Base-by-base conservation (phyloP, 2,888 invertebrate genomes). In the Cephus nigrinus region DNA sequence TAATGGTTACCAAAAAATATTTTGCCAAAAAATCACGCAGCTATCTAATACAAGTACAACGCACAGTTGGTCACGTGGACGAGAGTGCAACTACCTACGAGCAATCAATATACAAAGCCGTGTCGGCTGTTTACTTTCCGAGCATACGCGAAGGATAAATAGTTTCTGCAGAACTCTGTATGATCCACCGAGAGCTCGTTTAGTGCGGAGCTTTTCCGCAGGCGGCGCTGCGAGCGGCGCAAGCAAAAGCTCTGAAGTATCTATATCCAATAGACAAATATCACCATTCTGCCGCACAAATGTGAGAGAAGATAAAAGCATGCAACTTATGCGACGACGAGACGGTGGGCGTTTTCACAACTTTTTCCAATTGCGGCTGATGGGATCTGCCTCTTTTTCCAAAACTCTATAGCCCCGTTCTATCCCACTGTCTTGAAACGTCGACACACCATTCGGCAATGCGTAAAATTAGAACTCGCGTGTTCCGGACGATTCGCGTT, bases 381-480 rank as follows among this genome's bases (percentile, higher is more conserved):
- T 79, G 81, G 78, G 11, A 11, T 71, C 71, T 71, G 15, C 15
- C 71, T 33, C 2, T 2, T 23, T 55, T 55, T 23, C 55, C 23
- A 55, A 55, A 55, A 55, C 23, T 23, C 1, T 23, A 23, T 55
- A 55, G 23, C 23, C 9, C 55, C 23, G 23, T 55, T 55, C 23
- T 23, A 55, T 31, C 2, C 40, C 23, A 55, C 23, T 9, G 55
- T 55, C 55, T 23, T 9, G 23, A 55, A 55, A 55, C 55, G 55
- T 2, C 55, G 55, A 55, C 55, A 23, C 23, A 55, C 55, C 84
- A 86, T 79, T 77, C 75, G 72, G 35, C 78, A 78, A 77, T 78
- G 79, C 34, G 75, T 87, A 86, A 86, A 86, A 83, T 87, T 87
- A 88, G 86, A 87, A 82, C 69, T 77, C 84, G 80, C 79, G 82